Conservation (phyloP, 2,888 invertebrate genomes). For the Nasonia oneida region DNA sequence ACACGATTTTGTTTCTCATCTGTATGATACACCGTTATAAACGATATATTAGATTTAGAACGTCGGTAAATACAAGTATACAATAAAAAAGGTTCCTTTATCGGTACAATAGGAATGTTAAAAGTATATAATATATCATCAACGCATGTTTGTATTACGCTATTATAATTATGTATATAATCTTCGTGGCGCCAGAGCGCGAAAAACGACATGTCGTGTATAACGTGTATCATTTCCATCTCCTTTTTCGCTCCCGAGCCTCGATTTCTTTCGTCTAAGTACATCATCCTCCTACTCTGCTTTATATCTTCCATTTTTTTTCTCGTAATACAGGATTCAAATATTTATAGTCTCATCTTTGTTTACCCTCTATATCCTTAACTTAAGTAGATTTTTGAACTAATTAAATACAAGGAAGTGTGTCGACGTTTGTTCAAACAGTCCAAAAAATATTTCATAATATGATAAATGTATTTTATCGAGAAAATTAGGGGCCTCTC, state of each 20-base stretch:
- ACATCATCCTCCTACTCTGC: neutral
- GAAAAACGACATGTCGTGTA: conserved; percentile 21
- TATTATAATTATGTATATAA: conserved; percentile 26
- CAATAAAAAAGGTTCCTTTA: conserved; percentile 30
- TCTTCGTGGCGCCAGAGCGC: conserved; percentile 24
- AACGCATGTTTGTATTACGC: conserved; percentile 23
- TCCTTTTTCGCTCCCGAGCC: neutral
- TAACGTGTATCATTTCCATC: neutral
- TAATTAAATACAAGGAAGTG: conserved; percentile 61
- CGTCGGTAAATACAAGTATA: conserved; percentile 24
- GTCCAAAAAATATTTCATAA: conserved; percentile 13
- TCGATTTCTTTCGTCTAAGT: conserved; percentile 3
- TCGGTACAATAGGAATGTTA: conserved; percentile 26
- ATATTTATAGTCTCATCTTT: conserved; percentile 19
- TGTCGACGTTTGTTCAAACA: conserved; percentile 27
- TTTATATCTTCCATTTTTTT: neutral
- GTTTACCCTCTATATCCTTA: conserved; percentile 47
- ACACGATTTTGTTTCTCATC: conserved; percentile 18
- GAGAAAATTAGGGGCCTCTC: conserved; percentile 48
- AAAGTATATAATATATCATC: conserved; percentile 41
- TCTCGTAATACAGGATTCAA: neutral
- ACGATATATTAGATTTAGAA: conserved; percentile 9
- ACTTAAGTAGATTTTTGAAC: conserved; percentile 31
- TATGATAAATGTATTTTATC: conserved; percentile 11
- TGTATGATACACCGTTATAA: conserved; percentile 15